A percentile compares a stretch with the other conserved stretches of the same genome.
These are phyloP conservation scores for Zosterops lateralis DNA, from an alignment of 2,113 vertebrate species.

Conservation along the genomic window DNA sequence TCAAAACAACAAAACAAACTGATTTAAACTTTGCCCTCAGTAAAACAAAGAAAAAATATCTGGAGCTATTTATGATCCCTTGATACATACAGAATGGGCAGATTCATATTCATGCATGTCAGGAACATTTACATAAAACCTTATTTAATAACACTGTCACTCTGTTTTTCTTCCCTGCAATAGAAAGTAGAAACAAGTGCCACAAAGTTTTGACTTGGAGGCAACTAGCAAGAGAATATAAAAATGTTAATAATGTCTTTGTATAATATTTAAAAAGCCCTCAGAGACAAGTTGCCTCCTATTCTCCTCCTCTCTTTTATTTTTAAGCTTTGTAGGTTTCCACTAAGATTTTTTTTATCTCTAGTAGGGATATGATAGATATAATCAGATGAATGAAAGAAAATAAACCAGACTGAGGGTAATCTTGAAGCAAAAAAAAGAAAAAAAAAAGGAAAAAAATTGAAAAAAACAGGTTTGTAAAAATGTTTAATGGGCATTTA, in stretches of 20 bases:
- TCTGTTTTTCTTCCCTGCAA: neutral
- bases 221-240: constrained; percentile 33
- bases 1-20: constrained; percentile 18
- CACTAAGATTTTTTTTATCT: neutral
- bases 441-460: neutral
- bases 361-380: neutral
- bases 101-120: constrained; percentile 60
- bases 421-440: neutral
- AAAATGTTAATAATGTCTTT: neutral
- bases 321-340: neutral
- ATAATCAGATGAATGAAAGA: constrained; percentile 46
- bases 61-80: constrained; percentile 19
- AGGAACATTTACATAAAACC: constrained; percentile 34
- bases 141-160: constrained; percentile 10
- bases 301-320: neutral
- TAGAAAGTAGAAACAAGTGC: constrained; percentile 17
- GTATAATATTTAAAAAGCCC: neutral
- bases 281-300: neutral
- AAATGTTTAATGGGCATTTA: constrained; percentile 32
- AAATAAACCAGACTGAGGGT: constrained; percentile 19
- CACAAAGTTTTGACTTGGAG: constrained; percentile 52
- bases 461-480: neutral
- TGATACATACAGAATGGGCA: constrained; percentile 13
- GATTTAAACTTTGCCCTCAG: constrained; percentile 49
- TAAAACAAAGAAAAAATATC: constrained; percentile 43